These are phyloP conservation scores for Hydractinia echinata DNA, from an alignment of 30 jellyfish, hydroid and myxozoan species.

Conservation along the genomic window DNA sequence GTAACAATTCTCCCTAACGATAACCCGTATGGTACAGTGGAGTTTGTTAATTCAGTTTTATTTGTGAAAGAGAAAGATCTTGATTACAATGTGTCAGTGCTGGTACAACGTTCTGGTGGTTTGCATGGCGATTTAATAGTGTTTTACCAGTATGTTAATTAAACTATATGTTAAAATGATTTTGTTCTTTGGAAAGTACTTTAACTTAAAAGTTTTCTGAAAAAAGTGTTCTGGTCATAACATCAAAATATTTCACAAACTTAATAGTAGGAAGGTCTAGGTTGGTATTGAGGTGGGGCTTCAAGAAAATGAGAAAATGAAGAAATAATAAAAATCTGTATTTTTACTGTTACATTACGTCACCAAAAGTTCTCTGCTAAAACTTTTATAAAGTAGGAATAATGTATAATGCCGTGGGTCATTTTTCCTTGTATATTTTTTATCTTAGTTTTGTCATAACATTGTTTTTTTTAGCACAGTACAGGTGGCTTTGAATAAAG, in stretches of 20 bases:
- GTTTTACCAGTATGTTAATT: conserved; percentile 48
- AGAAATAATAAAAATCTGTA: background rate
- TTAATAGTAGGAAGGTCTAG: background rate
- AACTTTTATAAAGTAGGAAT: background rate
- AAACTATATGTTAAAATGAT: background rate
- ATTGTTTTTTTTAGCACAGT: background rate
- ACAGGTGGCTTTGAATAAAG: conserved; percentile 19
- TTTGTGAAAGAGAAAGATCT: conserved; percentile 38
- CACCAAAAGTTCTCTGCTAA: background rate
- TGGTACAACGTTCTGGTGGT: conserved; percentile 52
- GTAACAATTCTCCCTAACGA: conserved; percentile 59
- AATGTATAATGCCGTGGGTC: background rate
- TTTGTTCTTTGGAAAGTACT: background rate
- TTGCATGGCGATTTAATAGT: conserved; percentile 51
- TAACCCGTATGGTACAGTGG: conserved; percentile 75
- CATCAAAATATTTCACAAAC: background rate
- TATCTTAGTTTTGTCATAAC: background rate
- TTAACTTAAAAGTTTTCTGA: too few species aligned
- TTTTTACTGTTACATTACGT: too few species aligned
- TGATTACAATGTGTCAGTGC: conserved; percentile 30
- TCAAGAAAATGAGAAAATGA: background rate
- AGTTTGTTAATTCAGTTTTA: conserved; percentile 35
- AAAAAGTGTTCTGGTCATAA: too few species aligned
- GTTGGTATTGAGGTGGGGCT: background rate
- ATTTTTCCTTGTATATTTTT: background rate